phyloP scores from a whole-genome alignment of 2,888 invertebrate species.

The Rugalucina vietnamica region DNA sequence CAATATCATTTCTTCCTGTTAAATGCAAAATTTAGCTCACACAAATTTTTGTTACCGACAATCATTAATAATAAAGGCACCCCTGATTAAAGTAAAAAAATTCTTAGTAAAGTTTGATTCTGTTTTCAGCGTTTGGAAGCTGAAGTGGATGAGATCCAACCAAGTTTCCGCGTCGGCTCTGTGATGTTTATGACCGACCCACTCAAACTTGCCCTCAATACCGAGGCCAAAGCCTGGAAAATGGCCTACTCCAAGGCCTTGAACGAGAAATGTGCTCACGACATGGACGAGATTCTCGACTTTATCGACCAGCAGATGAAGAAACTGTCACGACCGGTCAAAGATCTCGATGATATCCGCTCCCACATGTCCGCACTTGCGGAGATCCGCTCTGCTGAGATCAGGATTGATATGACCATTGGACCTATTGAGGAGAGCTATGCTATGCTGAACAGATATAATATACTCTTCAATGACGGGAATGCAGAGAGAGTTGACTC shows the following conservation, averaged over 20 bases:
- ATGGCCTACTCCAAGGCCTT: conserved; percentile 83
- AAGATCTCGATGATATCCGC: conserved; percentile 92
- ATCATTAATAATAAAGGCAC: too few species aligned
- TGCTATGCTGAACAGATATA: conserved; percentile 94
- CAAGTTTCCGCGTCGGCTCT: conserved; percentile 81
- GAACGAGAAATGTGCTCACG: conserved; percentile 83
- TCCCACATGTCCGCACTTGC: conserved; percentile 96
- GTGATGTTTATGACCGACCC: conserved; percentile 83
- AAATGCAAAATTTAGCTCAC: too few species aligned
- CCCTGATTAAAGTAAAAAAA: too few species aligned
- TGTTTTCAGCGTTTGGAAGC: conserved; percentile 82
- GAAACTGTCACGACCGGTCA: conserved; percentile 92
- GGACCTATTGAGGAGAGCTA: conserved; percentile 98
- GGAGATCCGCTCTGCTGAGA: conserved; percentile 95
- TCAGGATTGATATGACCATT: conserved; percentile 96
- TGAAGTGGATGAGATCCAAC: conserved; percentile 82
- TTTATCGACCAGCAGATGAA: conserved; percentile 96
- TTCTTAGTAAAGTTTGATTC: not conserved
- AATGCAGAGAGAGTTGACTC: conserved; percentile 96
- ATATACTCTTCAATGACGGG: conserved; percentile 94
- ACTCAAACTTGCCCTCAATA: conserved; percentile 93
- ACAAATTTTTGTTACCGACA: too few species aligned
- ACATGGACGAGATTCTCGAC: conserved; percentile 88
- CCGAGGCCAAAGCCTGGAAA: conserved; percentile 85
- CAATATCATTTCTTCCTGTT: too few species aligned